phyloP scores from a whole-genome alignment of 2,113 vertebrate genomes.

The Neotoma lepida region DNA sequence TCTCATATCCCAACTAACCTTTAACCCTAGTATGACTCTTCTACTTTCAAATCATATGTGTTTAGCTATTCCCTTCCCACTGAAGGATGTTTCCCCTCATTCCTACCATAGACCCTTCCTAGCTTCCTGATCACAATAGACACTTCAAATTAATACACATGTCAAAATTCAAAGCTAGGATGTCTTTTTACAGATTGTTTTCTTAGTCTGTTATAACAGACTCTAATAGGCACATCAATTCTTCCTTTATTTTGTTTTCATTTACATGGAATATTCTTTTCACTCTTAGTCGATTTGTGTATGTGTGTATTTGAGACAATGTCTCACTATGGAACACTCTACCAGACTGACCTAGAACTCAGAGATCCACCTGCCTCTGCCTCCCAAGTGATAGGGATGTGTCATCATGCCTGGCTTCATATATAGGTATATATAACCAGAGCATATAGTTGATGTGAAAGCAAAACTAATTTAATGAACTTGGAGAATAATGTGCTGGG shows the following conservation, averaged over 20 bases:
- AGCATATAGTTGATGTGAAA: not conserved
- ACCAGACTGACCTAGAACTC: not conserved
- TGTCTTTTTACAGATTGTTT: not conserved
- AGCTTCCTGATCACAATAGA: not conserved
- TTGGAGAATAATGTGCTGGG: not conserved
- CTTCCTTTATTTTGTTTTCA: not conserved
- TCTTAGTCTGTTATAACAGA: not conserved
- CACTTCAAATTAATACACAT: not conserved
- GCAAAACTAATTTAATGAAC: not conserved
- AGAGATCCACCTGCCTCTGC: not conserved
- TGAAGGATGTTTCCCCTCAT: not conserved
- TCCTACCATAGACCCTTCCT: not conserved
- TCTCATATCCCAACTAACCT: not conserved
- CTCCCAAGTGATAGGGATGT: not conserved
- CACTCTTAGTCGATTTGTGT: not conserved
- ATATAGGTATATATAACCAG: not conserved
- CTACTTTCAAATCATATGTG: not conserved
- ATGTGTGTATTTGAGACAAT: not conserved
- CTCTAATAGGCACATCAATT: not conserved
- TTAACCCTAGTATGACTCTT: not conserved
- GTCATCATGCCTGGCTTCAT: not conserved
- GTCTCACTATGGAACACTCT: too few relatives aligned
- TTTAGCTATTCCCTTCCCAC: not conserved
- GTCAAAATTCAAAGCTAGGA: not conserved
- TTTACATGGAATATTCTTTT: not conserved